A percentile compares a stretch with the other conserved stretches of the same genome.
phyloP scores from a whole-genome alignment of 37 sponge, comb jelly and placozoan genomes.

The Aplysina aerophoba region DNA sequence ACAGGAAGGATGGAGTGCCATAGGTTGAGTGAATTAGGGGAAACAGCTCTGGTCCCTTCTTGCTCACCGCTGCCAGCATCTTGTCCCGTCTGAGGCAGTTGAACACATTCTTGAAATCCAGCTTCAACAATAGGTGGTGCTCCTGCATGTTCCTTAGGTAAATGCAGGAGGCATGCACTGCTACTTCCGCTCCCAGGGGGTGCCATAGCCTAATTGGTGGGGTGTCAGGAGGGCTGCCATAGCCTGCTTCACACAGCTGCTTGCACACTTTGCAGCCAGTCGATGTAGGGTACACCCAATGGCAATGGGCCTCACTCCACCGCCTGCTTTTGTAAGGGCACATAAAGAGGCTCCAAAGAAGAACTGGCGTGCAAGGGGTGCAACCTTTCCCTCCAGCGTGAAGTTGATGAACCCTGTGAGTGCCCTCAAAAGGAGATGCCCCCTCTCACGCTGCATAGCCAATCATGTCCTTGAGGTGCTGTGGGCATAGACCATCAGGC shows the following conservation, averaged over 20 bases:
- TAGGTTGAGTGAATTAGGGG: background rate
- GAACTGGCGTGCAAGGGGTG: background rate
- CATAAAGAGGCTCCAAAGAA: background rate
- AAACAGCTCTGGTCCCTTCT: background rate
- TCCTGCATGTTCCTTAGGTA: conserved; percentile 1
- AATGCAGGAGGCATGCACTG: background rate
- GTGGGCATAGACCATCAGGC: background rate
- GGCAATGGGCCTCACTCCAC: background rate
- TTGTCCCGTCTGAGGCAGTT: conserved; percentile 1
- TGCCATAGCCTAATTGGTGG: background rate
- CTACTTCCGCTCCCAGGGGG: background rate
- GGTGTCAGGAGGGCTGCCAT: background rate
- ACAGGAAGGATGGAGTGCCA: too few species aligned
- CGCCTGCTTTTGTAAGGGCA: background rate
- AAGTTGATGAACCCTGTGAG: background rate
- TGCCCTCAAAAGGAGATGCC: background rate
- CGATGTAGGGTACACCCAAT: background rate
- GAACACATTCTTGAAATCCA: background rate
- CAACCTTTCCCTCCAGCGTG: background rate
- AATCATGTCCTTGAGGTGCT: background rate
- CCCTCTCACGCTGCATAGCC: background rate
- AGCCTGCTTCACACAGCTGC: background rate
- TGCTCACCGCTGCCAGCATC: background rate
- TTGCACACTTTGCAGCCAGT: background rate
- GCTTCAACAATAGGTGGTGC: background rate